Percentiles rank a stretch among this genome's conserved stretches.
phyloP scores from a whole-genome alignment of 2,797 vertebrate genomes.

The Poecilia picta region DNA sequence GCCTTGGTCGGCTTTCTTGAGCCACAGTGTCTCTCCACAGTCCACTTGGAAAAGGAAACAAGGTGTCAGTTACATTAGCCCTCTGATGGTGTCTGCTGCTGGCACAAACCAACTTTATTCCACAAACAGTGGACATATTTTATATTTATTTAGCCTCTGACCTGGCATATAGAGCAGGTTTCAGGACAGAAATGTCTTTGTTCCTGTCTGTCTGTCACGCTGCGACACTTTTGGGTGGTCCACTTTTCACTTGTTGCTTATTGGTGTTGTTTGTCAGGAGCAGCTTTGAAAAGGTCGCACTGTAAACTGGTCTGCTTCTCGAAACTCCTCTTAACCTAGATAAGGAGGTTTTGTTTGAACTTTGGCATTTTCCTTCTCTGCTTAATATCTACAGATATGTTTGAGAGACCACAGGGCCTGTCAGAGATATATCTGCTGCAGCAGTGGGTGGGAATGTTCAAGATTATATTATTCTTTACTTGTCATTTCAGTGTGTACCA shows the following conservation, averaged over 20 bases:
- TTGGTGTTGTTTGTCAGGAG: neutral
- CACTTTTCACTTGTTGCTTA: neutral
- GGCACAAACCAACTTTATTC: neutral
- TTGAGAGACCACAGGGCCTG: neutral
- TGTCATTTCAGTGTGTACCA: neutral
- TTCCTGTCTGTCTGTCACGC: neutral
- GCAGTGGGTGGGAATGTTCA: neutral
- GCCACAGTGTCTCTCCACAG: neutral
- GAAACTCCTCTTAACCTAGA: constrained; percentile 1
- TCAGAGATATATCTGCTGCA: neutral
- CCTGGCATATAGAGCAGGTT: neutral
- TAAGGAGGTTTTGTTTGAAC: neutral
- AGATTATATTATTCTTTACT: neutral
- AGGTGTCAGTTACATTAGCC: neutral
- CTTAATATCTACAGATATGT: neutral
- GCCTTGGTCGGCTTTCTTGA: constrained; percentile 5
- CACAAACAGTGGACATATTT: neutral
- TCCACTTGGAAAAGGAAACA: neutral
- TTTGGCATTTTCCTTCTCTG: neutral
- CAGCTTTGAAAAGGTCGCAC: neutral
- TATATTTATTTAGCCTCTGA: neutral
- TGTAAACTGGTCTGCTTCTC: neutral
- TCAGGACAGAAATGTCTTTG: neutral
- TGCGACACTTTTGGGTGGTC: constrained; percentile 15
- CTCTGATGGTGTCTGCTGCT: too few species aligned